Evolutionary conservation across 1,140 invertebrate species (phyloP), one percentile per base, ranked within the genome.

Genomic region (Pogonomyrmex californicus): DNA sequence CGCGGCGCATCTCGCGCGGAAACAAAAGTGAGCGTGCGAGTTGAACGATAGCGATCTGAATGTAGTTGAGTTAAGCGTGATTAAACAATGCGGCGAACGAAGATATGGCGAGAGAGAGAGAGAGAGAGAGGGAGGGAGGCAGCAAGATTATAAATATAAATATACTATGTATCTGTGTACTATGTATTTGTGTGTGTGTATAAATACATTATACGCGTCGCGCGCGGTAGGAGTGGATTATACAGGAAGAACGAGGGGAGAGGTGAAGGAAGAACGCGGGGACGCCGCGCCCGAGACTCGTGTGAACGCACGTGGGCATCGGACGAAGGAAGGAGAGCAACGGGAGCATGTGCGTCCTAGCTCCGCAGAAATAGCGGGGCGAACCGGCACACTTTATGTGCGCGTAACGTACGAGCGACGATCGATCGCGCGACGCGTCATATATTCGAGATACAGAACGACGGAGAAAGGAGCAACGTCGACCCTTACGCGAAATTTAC

Each of bases 301-400:
- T 66, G 75, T 70, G 62, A 87, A 89, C 87, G 88, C 86, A 90
- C 87, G 87, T 88, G 88, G 85, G 68, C 77, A 12, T 17, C 41
- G 76, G 54, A 51, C 47, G 81, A 68, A 47, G 82, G 77, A 65
- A 23, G 23, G 85, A 66, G 66, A 87, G 58, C 62, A 33, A 47
- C 58, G 58, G 36, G 70, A 65, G 54, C 62, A 54, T 51, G 49
- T 76, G 47, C 38, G 33, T 47, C 5, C 14, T 33, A 38, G 68
- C 44, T 2, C 44, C 76, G 17, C 41, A 41, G 14, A 33, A 54
- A 44, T 44, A 23, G 38, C 33, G 77, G 47, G 33, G 47, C n/a
- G n/a, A 68, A 81, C 78, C 49, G 78, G 76, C 60, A 78, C 58
- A 78, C 58, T 78, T 65, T 70, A 70, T 12, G 49, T 4, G 44